Percentiles rank a stretch among this genome's conserved stretches.
These are phyloP conservation scores for Enteromius afrohamiltoni DNA, from an alignment of 2,797 vertebrate species.

Conservation along the genomic window DNA sequence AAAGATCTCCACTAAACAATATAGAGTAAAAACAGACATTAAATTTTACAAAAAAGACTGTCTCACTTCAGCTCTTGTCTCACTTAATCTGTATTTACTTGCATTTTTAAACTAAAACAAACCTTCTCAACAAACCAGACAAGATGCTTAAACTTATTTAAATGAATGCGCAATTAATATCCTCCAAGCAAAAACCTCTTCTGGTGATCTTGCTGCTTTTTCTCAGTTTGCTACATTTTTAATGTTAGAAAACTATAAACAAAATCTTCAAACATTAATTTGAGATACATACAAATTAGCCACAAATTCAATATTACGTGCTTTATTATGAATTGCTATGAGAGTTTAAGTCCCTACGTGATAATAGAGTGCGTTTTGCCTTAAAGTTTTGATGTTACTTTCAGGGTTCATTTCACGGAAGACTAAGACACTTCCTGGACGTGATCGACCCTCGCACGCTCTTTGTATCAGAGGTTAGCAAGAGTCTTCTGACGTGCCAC, in stretches of 20 bases:
- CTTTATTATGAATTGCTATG: background rate
- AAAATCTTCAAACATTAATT: background rate
- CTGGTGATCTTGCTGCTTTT: background rate
- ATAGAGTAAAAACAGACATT: background rate
- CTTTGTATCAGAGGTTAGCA: slow-evolving; percentile 87
- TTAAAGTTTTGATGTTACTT: slow-evolving; percentile 39
- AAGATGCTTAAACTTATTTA: background rate
- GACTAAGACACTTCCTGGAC: slow-evolving; percentile 91
- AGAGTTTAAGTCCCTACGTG: background rate
- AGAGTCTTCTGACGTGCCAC: background rate
- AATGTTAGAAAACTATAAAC: background rate
- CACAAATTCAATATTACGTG: background rate
- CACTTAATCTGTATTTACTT: background rate
- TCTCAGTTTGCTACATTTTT: background rate
- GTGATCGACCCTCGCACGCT: slow-evolving; percentile 91
- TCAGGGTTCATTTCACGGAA: slow-evolving; percentile 84
- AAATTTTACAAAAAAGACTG: background rate
- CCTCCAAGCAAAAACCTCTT: too few relatives aligned
- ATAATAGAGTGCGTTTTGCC: background rate
- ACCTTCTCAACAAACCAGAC: background rate
- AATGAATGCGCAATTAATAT: background rate
- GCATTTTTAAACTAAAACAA: background rate
- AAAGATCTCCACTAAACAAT: background rate
- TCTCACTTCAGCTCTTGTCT: background rate
- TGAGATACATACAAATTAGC: background rate